phyloP scores from a whole-genome alignment of 2,797 vertebrate species.

The Caiman crocodilus region DNA sequence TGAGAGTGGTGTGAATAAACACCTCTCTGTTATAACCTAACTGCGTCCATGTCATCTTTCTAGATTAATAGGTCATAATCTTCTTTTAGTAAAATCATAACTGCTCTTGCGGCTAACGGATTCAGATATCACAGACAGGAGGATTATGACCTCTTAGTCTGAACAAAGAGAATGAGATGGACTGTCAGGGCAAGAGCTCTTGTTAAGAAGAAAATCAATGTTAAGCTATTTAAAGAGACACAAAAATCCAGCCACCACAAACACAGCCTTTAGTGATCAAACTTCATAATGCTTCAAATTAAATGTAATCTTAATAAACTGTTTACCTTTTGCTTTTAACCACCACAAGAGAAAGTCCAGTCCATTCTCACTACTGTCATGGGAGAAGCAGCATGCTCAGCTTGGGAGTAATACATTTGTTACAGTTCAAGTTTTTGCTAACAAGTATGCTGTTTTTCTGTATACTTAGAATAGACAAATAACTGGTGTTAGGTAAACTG shows the following conservation, averaged over 20 bases:
- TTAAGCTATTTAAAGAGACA: constrained; percentile 24
- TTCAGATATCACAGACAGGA: background rate
- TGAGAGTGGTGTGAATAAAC: background rate
- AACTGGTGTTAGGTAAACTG: background rate
- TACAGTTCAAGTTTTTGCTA: background rate
- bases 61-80: constrained; percentile 65
- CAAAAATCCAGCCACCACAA: constrained; percentile 34
- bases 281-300: constrained; percentile 52
- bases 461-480: background rate
- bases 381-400: background rate
- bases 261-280: constrained; percentile 38
- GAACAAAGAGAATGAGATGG: background rate
- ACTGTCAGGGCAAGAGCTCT: constrained; percentile 35
- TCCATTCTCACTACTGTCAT: background rate
- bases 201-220: constrained; percentile 65
- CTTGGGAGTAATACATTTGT: background rate
- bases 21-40: background rate
- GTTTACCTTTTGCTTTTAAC: constrained; percentile 64
- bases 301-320: constrained; percentile 61
- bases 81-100: constrained; percentile 57
- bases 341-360: constrained; percentile 18
- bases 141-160: constrained; percentile 43
- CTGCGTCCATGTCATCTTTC: constrained; percentile 50
- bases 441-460: background rate
- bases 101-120: constrained; percentile 14